Conservation (phyloP, 2,797 vertebrate species). For the Catostomus latipinnis region DNA sequence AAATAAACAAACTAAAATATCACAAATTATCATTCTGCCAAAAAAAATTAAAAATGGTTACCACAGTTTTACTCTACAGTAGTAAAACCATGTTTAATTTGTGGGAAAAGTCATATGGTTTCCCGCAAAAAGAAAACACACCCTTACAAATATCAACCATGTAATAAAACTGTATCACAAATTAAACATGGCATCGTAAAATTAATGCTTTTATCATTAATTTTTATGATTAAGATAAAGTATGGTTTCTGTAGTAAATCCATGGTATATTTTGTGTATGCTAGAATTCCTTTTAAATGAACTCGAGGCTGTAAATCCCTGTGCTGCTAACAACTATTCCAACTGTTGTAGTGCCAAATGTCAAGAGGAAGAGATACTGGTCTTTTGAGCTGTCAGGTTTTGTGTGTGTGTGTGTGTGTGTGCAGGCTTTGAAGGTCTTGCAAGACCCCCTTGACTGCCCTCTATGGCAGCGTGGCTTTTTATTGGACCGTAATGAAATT, state of each 20-base stretch:
- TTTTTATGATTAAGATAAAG: neutral
- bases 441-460: constrained; percentile 15
- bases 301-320: constrained; percentile 23
- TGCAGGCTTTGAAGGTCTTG: neutral
- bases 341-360: constrained; percentile 31
- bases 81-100: no score
- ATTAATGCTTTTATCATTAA: no score
- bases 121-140: no score
- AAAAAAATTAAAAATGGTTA: no score
- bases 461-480: constrained; percentile 37
- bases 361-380: neutral
- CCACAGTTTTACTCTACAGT: no score
- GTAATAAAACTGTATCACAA: no score
- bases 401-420: constrained; percentile 20
- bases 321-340: constrained; percentile 3
- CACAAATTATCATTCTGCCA: no score
- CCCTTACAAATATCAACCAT: no score
- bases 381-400: neutral
- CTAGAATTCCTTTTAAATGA: constrained; percentile 34
- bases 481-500: constrained; percentile 60
- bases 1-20: no score
- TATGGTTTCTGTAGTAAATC: neutral
- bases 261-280: no score
- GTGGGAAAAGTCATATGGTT: no score
- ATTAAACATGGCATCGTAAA: no score